A percentile compares a stretch with the other conserved stretches of the same genome.
These are phyloP conservation scores for Sesia bembeciformis DNA, from an alignment of 2,888 invertebrate species.

Conservation along the genomic window DNA sequence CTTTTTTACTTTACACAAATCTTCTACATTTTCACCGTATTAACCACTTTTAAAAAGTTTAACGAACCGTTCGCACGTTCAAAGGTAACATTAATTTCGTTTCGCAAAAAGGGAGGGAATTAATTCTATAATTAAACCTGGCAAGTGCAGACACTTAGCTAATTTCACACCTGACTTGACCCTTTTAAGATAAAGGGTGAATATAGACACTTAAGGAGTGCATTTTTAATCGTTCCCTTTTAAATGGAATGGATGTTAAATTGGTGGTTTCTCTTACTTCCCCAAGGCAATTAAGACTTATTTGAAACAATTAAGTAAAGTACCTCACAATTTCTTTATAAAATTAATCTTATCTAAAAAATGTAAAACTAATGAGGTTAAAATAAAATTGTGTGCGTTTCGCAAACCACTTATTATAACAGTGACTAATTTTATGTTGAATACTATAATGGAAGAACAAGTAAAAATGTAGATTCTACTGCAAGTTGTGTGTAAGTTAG, in stretches of 20 bases:
- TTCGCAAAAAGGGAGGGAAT: conserved; percentile 11
- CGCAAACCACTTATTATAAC: no score
- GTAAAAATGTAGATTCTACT: no score
- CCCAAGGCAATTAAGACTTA: no score
- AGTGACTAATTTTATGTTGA: no score
- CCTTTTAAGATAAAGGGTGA: conserved; percentile 26
- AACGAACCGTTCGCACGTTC: conserved; percentile 24
- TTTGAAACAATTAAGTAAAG: no score
- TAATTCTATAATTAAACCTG: conserved; percentile 35
- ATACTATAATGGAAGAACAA: no score
- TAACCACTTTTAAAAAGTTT: conserved; percentile 13
- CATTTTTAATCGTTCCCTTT: conserved; percentile 28
- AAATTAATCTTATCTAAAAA: no score
- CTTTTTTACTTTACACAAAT: neutral
- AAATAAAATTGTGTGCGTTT: no score
- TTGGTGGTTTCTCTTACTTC: no score
- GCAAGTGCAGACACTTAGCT: conserved; percentile 41
- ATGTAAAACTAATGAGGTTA: no score
- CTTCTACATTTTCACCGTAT: neutral
- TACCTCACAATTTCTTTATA: no score
- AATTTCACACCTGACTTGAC: conserved; percentile 45
- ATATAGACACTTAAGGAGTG: conserved; percentile 11
- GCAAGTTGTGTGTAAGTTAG: no score
- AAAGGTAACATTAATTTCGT: conserved; percentile 23
- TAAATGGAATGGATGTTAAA: neutral